phyloP scores from a whole-genome alignment of 1,140 invertebrate genomes.

The Tetramorium parvispinum region DNA sequence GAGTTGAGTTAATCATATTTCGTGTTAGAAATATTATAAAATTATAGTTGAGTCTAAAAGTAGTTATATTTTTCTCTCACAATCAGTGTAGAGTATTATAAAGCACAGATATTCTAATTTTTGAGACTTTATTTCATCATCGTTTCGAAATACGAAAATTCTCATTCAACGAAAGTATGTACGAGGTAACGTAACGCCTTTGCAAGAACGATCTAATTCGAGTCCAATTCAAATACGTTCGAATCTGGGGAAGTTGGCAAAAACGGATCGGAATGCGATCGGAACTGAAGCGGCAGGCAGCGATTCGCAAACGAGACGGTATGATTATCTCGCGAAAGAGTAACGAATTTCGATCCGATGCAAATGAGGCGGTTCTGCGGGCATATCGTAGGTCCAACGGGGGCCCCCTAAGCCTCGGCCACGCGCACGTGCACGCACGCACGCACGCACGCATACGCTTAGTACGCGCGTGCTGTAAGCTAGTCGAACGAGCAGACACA shows the following conservation, averaged over 20 bases:
- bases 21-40: no score
- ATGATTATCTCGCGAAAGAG: slow-evolving; percentile 71
- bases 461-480: slow-evolving; percentile 53
- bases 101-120: neutral
- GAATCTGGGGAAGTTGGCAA: neutral
- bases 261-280: slow-evolving; percentile 25
- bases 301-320: slow-evolving; percentile 72
- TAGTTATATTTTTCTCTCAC: no score
- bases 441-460: slow-evolving; percentile 63
- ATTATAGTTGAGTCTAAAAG: no score
- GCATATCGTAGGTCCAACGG: slow-evolving; percentile 61
- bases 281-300: slow-evolving; percentile 52
- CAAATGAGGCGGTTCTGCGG: slow-evolving; percentile 74
- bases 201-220: neutral
- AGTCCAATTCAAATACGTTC: neutral
- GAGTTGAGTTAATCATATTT: no score
- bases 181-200: neutral
- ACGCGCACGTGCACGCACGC: slow-evolving; percentile 71
- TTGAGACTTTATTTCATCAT: neutral
- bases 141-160: neutral
- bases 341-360: slow-evolving; percentile 80
- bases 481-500: slow-evolving; percentile 53
- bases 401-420: slow-evolving; percentile 35
- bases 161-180: neutral
- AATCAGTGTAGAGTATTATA: neutral